Percentiles rank a stretch among this genome's conserved stretches.
Conservation (phyloP, 2,888 invertebrate genomes). For the Rhagium mordax region DNA sequence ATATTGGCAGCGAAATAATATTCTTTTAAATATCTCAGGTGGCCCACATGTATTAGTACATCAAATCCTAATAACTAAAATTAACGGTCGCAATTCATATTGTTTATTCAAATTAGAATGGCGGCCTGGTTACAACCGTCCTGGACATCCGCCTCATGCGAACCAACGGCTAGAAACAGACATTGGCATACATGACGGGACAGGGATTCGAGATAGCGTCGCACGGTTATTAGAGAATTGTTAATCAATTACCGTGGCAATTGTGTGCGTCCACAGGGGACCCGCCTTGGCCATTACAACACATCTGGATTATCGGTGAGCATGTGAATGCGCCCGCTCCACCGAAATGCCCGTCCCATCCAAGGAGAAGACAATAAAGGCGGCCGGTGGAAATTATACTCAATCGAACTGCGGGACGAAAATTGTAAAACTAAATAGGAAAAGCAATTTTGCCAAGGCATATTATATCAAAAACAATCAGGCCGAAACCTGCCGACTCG, state of each 20-base stretch:
- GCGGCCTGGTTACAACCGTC: too few relatives aligned
- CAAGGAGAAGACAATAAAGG: slow-evolving; percentile 9
- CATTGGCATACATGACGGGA: slow-evolving; percentile 49
- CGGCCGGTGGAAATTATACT: background rate
- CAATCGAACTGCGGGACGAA: background rate
- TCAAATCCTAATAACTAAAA: too few relatives aligned
- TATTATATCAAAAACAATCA: too few relatives aligned
- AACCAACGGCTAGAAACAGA: slow-evolving; percentile 12
- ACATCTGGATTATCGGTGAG: slow-evolving; percentile 30
- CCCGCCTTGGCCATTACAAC: slow-evolving; percentile 28
- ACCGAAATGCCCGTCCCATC: background rate
- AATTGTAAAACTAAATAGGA: background rate
- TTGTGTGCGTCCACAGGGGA: slow-evolving; percentile 53
- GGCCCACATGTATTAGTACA: too few relatives aligned
- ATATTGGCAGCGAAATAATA: too few relatives aligned
- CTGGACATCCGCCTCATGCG: slow-evolving; percentile 25
- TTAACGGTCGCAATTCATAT: too few relatives aligned
- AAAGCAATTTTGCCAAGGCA: too few relatives aligned
- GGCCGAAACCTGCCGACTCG: too few relatives aligned
- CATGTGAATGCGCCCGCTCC: slow-evolving; percentile 10
- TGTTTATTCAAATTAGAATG: too few relatives aligned
- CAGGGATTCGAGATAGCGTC: slow-evolving; percentile 54
- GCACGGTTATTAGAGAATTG: slow-evolving; percentile 62
- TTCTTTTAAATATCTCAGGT: too few relatives aligned
- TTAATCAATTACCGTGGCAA: slow-evolving; percentile 62